Evolutionary conservation across 2,113 vertebrate species (phyloP), one percentile per base, ranked within the genome.

Genomic region (Thunnus thynnus): DNA sequence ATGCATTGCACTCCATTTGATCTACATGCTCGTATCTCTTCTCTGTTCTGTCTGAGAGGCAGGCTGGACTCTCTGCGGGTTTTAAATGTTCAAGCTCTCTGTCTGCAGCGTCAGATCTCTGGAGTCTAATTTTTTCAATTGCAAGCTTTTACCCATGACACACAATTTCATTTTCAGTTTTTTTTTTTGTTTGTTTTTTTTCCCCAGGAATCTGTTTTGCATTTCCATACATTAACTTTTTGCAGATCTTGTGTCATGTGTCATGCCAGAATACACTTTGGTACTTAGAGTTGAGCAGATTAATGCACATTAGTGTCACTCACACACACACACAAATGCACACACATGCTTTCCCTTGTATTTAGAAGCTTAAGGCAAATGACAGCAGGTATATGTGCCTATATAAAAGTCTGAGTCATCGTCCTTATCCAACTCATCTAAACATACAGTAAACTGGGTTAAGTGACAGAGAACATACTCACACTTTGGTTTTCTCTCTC

Each of bases 21-120:
- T 56, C 55, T 50, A 5, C 44, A 16, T 41, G n/a, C 56, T 56
- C 2, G 7, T 36, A 60, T 56, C 63, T 20, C 13, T 55, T 41
- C 52, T 51, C 18, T 16, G 10, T 36, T 65, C 22, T 80, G 27
- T 77, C 57, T 63, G 55, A 80, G 67, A 72, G 25, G 13, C 62
- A 73, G 48, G 27, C 46, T 68, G 72, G 41, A 18, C 27, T 41
- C 47, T 36, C 27, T 67, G 48, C 36, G 32, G 54, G 22, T 57
- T 16, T 41, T 27, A 30, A 25, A 64, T 14, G 20, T 48, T 66
- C 25, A 13, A 61, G 17, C 41, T 47, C 10, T 41, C 7, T 18
- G 25, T 67, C 55, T 65, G 57, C 50, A 69, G 12, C 13, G 6
- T 52, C 52, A 69, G 13, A 70, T 56, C 27, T n/a, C 14, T 51